Evolutionary conservation across 2,888 invertebrate species (phyloP).

Genomic region (Netelia virgata): DNA sequence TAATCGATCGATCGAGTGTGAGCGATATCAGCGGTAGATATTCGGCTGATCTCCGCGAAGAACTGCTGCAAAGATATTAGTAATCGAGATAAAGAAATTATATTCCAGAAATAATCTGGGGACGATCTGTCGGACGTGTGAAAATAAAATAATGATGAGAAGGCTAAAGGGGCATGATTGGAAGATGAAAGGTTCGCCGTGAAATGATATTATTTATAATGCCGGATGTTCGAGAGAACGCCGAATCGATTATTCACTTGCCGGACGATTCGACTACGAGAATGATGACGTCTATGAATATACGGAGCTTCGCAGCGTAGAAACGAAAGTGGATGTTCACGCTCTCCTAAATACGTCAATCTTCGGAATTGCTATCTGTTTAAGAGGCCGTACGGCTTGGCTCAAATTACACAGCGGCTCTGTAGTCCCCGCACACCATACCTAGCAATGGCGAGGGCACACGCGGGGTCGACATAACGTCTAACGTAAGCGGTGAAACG

Average conservation of each 20-base stretch:
- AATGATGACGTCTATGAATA: constrained; percentile 9
- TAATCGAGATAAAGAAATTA: background rate
- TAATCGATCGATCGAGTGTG: constrained; percentile 51
- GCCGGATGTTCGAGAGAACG: constrained; percentile 25
- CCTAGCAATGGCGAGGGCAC: constrained; percentile 40
- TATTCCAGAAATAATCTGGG: constrained; percentile 5
- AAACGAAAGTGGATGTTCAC: constrained; percentile 57
- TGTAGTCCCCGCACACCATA: constrained; percentile 34
- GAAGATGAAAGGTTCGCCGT: constrained; percentile 25
- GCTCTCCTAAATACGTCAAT: constrained; percentile 70
- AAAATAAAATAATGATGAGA: background rate
- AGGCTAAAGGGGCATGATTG: constrained; percentile 9
- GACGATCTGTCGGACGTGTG: background rate
- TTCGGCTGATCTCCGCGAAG: background rate
- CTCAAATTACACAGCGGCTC: constrained; percentile 67
- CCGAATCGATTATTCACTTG: constrained; percentile 39
- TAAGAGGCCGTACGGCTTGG: constrained; percentile 53
- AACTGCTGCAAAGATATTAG: background rate
- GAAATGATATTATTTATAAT: constrained; percentile 41
- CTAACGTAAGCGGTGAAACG: constrained; percentile 76
- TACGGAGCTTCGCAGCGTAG: background rate
- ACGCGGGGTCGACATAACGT: constrained; percentile 58
- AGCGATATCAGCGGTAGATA: background rate
- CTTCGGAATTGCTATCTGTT: constrained; percentile 65
- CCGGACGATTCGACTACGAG: background rate